Conservation (phyloP, 2,888 invertebrate species). For the Amblyjoppa proteus region DNA sequence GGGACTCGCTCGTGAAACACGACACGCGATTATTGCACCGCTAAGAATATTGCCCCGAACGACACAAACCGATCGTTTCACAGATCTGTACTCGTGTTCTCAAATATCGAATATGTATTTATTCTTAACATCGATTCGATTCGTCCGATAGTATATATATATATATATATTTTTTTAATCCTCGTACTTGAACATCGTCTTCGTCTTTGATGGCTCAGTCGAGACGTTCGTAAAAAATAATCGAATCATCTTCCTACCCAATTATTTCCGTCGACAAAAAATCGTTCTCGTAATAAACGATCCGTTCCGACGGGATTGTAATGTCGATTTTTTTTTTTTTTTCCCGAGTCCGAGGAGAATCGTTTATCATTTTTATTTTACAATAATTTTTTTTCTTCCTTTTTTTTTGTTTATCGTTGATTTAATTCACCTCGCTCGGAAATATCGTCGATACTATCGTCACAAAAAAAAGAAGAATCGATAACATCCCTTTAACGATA, state of each 20-base stretch:
- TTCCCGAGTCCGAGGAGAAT: background rate
- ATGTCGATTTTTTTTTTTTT: background rate
- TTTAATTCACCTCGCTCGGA: conserved; percentile 34
- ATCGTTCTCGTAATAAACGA: conserved; percentile 48
- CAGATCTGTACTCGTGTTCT: conserved; percentile 46
- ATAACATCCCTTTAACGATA: conserved; percentile 16
- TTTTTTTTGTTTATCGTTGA: background rate
- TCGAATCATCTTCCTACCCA: conserved; percentile 38
- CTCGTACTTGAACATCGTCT: conserved; percentile 45
- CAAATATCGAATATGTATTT: conserved; percentile 49
- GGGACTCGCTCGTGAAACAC: conserved; percentile 65
- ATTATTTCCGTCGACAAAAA: conserved; percentile 37
- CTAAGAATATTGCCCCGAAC: conserved; percentile 60
- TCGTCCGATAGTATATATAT: background rate
- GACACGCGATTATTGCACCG: conserved; percentile 65
- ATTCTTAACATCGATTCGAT: conserved; percentile 10
- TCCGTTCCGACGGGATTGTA: conserved; percentile 32
- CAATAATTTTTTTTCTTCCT: background rate
- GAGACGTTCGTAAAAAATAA: conserved; percentile 54
- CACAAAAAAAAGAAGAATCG: background rate
- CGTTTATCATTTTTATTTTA: background rate
- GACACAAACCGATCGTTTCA: conserved; percentile 65
- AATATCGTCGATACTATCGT: conserved; percentile 29
- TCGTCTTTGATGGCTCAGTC: conserved; percentile 27
- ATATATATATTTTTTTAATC: background rate